Base-by-base conservation (phyloP, 2,888 invertebrate genomes). In the Tethea ocularis region DNA sequence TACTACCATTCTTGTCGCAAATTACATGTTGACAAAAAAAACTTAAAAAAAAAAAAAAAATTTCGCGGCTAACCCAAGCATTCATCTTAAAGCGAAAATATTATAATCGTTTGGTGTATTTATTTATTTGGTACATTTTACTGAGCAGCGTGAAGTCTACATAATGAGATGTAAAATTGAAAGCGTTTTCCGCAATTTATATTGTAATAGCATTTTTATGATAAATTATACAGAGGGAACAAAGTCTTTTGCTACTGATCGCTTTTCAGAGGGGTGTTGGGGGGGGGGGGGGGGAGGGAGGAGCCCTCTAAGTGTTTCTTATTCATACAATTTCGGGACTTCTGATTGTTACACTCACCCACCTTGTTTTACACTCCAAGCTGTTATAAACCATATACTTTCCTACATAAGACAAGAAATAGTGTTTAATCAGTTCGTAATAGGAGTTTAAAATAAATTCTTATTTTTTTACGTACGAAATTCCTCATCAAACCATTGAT, bases 281-380 rank as follows among this genome's bases (percentile, higher is more conserved):
- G 24, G 8, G 29, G 8, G 29, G 29, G 1, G 29, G 17, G 41
- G 15, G 20, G 46, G 41, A 7, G 41, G 41, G 17, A 51, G 23
- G 7, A 26, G 17, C 6, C 59, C 62, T 62, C 63, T 57, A 73
- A 75, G 67, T 72, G 72, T 73, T 77, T 78, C 72, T 75, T 81
- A 81, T 80, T 80, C 80, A 81, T 78, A 74, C 75, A 78, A 77
- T 73, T 77, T 77, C 60, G 67, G 66, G 41, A 62, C 61, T 68
- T 61, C 64, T 66, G 68, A 69, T 77, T 72, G 74, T 71, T 69
- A 66, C 60, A 33, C 33, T 33, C 13, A 4, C 33, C 46, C 57
- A 60, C 52, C 53, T 53, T 24, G 41, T 15, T 22, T 8, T 17
- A 15, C 33, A n/a, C 23, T 23, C 15, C 51, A 46, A 23, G 46